Evolutionary conservation across 2,113 vertebrate genomes (phyloP), one percentile per base, ranked within the genome.

Genomic region (Chauna torquata): DNA sequence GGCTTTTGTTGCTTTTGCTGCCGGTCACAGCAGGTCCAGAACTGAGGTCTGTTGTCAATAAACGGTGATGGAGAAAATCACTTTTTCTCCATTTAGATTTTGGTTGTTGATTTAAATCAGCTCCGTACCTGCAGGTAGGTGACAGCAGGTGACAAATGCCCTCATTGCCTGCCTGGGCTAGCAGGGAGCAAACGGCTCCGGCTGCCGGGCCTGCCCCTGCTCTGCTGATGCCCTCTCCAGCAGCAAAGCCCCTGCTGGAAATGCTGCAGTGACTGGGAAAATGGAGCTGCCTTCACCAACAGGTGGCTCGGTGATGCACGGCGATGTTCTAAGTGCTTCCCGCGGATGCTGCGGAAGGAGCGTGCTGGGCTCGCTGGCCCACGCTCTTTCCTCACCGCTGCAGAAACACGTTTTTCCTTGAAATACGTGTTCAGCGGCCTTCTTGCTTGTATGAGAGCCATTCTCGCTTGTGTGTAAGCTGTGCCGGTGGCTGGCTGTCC

Each of bases 381-480:
- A 2, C 2, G 3, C 66, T 3, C 1, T 6, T 4, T 49, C 12
- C 59, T 30, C 25, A 6, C 28, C 2, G 5, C 62, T 11, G 38
- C 50, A 59, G 34, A 28, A 55, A 9, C 2, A 1, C 3, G 2
- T 57, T 57, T 38, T 30, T 16, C 68, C 24, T 17, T 22, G 38
- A 5, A 2, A 1, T 9, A 1, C 12, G 2, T 5, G 61, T 13
- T 42, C 50, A 2, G 1, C 2, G 6, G 40, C n/a, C 45, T 45
- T 45, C 45, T 45, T 16, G 17, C 45, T 45, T 45, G 16, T 45
- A 45, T 16, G 17, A 7, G 45, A 45, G 45, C 45, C 45, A 7
- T 17, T 45, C 45, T 45, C 45, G 17, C 45, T 45, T 22, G 47
- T 50, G 50, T 50, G 24, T 13, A 24, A 52, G 24, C 50, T 7